These are phyloP conservation scores for Willowsia nigromaculata DNA, from an alignment of 2,888 invertebrate genomes.

Conservation along the genomic window DNA sequence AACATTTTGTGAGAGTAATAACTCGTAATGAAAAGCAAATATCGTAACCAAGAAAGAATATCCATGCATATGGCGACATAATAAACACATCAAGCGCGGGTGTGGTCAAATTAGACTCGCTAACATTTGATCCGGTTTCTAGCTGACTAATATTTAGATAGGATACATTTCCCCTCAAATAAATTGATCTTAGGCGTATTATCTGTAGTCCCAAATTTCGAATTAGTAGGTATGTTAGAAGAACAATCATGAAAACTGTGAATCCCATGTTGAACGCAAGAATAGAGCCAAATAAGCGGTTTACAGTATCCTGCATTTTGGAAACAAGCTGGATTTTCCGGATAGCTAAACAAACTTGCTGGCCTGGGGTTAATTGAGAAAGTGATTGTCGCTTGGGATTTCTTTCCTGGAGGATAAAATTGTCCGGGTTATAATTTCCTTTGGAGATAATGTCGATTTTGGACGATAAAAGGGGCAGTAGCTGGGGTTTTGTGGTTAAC, in stretches of 20 bases:
- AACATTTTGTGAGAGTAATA: slow-evolving; percentile 33
- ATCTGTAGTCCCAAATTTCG: not conserved
- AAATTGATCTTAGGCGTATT: not conserved
- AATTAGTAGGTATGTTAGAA: slow-evolving; percentile 53
- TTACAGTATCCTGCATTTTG: slow-evolving; percentile 49
- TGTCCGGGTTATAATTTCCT: no score
- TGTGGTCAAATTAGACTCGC: not conserved
- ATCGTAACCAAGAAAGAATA: slow-evolving; percentile 53
- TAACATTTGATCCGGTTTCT: not conserved
- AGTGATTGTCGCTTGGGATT: not conserved
- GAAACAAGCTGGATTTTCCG: slow-evolving; percentile 44
- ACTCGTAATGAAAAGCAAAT: slow-evolving; percentile 44
- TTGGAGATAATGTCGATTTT: no score
- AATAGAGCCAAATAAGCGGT: slow-evolving; percentile 47
- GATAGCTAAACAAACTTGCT: slow-evolving; percentile 49
- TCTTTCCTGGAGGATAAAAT: not conserved
- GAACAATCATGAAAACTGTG: slow-evolving; percentile 55
- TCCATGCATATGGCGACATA: slow-evolving; percentile 23
- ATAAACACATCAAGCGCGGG: not conserved
- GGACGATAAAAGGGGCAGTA: no score
- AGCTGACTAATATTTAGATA: no score
- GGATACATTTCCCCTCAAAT: no score
- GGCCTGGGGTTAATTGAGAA: slow-evolving; percentile 37
- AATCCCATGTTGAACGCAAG: slow-evolving; percentile 55
- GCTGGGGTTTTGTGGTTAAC: no score